Conservation (phyloP, 2,888 invertebrate species). For the Abrostola tripartita region DNA sequence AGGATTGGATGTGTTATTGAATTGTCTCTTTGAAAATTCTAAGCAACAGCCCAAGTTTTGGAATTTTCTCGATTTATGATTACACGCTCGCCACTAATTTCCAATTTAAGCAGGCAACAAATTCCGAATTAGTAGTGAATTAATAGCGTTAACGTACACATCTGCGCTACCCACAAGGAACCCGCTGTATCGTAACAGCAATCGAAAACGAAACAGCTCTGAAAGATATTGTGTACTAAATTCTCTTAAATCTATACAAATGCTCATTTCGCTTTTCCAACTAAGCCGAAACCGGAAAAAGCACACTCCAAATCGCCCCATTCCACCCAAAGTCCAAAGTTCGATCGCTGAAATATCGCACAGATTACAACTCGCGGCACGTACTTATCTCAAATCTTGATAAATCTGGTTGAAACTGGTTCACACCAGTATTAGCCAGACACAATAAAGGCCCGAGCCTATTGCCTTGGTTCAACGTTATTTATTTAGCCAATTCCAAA, state of each 20-base stretch:
- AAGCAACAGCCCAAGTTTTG: too few relatives aligned
- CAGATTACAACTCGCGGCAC: constrained; percentile 24
- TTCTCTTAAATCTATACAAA: constrained; percentile 5
- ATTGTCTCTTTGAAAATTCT: too few relatives aligned
- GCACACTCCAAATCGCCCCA: neutral
- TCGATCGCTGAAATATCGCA: constrained; percentile 27
- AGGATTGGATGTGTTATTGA: too few relatives aligned
- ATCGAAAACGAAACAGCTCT: neutral
- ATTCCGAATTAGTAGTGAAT: too few relatives aligned
- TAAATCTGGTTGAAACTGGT: constrained; percentile 35
- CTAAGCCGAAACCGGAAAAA: constrained; percentile 12
- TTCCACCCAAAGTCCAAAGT: constrained; percentile 14
- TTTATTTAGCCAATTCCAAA: constrained; percentile 36
- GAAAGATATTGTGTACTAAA: neutral
- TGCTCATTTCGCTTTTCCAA: neutral
- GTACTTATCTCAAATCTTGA: constrained; percentile 35
- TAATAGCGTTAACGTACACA: too few relatives aligned
- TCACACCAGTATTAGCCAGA: constrained; percentile 29
- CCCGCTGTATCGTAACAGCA: neutral
- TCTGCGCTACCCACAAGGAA: too few relatives aligned
- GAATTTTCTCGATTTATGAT: too few relatives aligned
- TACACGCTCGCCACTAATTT: too few relatives aligned
- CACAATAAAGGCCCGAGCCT: constrained; percentile 20
- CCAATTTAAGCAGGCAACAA: too few relatives aligned
- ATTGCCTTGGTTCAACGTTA: constrained; percentile 3